A percentile compares a stretch with the other conserved stretches of the same genome.
Evolutionary conservation across 2,797 vertebrate species (phyloP).

Genomic region (Podarcis siculus): DNA sequence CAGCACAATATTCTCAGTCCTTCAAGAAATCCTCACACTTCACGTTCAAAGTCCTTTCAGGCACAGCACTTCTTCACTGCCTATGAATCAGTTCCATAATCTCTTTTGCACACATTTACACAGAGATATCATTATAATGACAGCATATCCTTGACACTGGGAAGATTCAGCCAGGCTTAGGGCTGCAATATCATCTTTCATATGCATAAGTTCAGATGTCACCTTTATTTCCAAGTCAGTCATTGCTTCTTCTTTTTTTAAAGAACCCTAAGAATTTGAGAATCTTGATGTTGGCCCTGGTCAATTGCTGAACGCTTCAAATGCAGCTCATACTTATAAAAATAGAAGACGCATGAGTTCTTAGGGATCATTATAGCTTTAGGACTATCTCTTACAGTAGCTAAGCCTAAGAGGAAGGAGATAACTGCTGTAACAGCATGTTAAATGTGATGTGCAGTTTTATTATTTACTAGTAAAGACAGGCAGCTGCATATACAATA

Average conservation of each 20-base stretch:
- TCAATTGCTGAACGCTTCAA: background rate
- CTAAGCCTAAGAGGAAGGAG: background rate
- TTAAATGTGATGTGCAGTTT: background rate
- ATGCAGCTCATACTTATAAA: background rate
- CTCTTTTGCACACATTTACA: conserved; percentile 7
- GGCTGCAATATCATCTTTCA: background rate
- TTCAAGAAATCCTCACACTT: conserved; percentile 2
- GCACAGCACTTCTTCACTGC: background rate
- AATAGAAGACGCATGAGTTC: background rate
- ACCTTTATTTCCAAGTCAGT: background rate
- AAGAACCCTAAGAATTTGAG: background rate
- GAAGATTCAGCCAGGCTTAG: background rate
- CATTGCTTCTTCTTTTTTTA: background rate
- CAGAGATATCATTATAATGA: background rate
- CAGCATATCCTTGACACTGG: background rate
- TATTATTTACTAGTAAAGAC: background rate
- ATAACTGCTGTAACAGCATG: background rate
- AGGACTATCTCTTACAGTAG: background rate
- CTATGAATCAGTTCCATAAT: background rate
- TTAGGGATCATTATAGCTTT: background rate
- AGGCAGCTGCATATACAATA: background rate
- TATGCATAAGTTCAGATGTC: background rate
- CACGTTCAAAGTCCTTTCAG: conserved; percentile 27
- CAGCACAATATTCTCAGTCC: conserved; percentile 36
- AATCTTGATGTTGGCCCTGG: background rate